Conservation (phyloP, 2,113 vertebrate species). For the Crypturellus undulatus region DNA sequence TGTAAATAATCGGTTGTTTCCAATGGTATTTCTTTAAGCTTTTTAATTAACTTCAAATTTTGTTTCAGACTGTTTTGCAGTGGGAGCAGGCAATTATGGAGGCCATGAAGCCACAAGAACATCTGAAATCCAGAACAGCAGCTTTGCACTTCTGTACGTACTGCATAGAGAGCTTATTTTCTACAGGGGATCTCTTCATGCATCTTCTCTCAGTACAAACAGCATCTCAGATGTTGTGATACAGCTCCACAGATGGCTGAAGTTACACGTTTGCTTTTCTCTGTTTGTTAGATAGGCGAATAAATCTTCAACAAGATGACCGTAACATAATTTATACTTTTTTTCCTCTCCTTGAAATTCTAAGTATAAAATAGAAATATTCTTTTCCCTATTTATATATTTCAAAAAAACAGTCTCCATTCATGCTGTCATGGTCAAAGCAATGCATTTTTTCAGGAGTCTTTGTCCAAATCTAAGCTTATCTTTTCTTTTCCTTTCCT, state of each 20-base stretch:
- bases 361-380: background rate
- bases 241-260: background rate
- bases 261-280: background rate
- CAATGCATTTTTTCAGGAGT: background rate
- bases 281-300: background rate
- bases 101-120: constrained; percentile 77
- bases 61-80: constrained; percentile 88
- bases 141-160: constrained; percentile 89
- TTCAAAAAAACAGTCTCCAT: background rate
- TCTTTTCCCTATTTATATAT: background rate
- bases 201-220: background rate
- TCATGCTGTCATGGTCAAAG: background rate
- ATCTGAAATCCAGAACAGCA: constrained; percentile 78
- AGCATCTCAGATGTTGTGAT: background rate
- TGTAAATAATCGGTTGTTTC: background rate
- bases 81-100: constrained; percentile 87
- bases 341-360: background rate
- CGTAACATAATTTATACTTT: background rate
- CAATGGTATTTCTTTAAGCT: background rate
- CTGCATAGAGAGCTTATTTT: background rate
- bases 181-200: background rate
- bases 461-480: background rate
- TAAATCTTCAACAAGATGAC: background rate
- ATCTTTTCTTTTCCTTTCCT: background rate
- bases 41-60: background rate